A percentile compares a stretch with the other conserved stretches of the same genome.
Conservation (phyloP, 2,113 vertebrate species). For the Gila orcuttii region DNA sequence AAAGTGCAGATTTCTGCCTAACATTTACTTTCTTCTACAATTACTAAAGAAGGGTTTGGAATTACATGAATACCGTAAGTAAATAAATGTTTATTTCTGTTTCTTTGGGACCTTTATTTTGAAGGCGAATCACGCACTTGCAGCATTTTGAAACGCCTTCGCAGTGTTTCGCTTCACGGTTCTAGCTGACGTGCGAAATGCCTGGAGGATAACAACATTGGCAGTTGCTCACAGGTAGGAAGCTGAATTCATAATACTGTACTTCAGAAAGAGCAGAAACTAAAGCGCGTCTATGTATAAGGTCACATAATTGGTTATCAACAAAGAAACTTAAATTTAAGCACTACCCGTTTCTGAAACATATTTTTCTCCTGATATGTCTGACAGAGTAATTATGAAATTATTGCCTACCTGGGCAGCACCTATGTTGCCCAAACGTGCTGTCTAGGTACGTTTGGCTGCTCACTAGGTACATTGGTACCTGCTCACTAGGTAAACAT, state of each 20-base stretch:
- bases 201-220: slow-evolving; percentile 16
- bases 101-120: slow-evolving; percentile 46
- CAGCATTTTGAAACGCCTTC: neutral
- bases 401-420: neutral
- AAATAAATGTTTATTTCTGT: neutral
- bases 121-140: neutral
- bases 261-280: neutral
- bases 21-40: neutral
- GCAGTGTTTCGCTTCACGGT: neutral
- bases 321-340: neutral
- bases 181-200: neutral
- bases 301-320: neutral
- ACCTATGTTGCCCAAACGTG: neutral
- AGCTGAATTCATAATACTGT: neutral
- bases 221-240: neutral
- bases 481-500: neutral
- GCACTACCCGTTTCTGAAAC: neutral
- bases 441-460: neutral
- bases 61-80: neutral
- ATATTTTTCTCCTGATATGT: neutral
- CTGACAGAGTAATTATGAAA: neutral
- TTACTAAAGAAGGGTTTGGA: neutral
- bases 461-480: neutral
- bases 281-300: neutral
- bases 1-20: neutral